phyloP scores from a whole-genome alignment of 2,888 invertebrate genomes.

The Drosophila parthenogenetica region DNA sequence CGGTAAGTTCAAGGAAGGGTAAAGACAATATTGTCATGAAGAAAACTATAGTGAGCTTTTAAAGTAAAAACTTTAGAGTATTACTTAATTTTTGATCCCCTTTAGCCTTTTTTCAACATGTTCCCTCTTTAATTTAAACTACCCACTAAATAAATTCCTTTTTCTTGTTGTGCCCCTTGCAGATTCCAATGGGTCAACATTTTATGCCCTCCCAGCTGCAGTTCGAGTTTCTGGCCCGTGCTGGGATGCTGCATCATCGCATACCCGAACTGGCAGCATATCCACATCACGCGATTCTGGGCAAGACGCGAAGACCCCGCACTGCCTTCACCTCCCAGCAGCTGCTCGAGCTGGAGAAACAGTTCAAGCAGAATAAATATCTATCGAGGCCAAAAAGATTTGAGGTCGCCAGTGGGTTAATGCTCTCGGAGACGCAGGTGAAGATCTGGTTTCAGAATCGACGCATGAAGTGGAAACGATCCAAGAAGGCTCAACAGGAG shows the following conservation, averaged over 20 bases:
- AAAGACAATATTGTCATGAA: too few relatives aligned
- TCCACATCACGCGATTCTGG: conserved; percentile 91
- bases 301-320: conserved; percentile 96
- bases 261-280: conserved; percentile 93
- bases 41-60: too few relatives aligned
- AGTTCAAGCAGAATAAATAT: conserved; percentile 99
- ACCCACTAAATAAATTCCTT: not conserved
- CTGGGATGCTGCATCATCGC: conserved; percentile 96
- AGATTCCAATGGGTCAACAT: conserved; percentile 86
- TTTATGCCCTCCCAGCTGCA: conserved; percentile 85
- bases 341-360: conserved; percentile 97
- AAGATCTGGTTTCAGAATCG: conserved; percentile 99
- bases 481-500: conserved; percentile 97
- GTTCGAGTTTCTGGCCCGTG: conserved; percentile 95
- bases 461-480: conserved; percentile 99
- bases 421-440: conserved; percentile 99
- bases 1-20: conserved; percentile 68
- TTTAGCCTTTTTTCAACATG: too few relatives aligned
- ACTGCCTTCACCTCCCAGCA: conserved; percentile 99
- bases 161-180: conserved; percentile 18
- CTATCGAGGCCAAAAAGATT: conserved; percentile 98
- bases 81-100: too few relatives aligned
- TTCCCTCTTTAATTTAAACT: not conserved
- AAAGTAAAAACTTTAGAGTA: too few relatives aligned
- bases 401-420: conserved; percentile 98